phyloP scores from a whole-genome alignment of 2,888 invertebrate genomes.

The Ypsolopha scabrella region DNA sequence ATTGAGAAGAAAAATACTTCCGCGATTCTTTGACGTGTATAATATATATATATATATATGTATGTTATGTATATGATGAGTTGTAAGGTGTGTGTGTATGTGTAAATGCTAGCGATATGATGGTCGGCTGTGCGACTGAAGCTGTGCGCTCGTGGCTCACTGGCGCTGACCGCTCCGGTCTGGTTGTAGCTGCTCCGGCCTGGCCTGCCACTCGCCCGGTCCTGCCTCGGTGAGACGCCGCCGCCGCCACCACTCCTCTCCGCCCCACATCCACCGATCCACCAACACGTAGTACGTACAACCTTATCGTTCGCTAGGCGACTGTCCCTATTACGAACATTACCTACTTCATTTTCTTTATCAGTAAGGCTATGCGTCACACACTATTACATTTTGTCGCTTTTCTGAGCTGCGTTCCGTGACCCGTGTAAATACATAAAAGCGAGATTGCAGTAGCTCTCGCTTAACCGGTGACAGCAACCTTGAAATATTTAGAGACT shows the following conservation, averaged over 20 bases:
- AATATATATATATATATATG: too few species aligned
- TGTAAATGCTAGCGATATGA: neutral
- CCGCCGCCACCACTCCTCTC: constrained; percentile 30
- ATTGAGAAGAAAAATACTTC: neutral
- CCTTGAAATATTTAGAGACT: constrained; percentile 14
- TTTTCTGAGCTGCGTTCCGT: too few species aligned
- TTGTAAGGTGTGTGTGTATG: neutral
- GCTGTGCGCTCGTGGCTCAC: neutral
- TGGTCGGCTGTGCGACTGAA: neutral
- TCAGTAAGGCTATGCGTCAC: constrained; percentile 7
- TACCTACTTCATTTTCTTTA: neutral
- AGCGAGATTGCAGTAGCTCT: constrained; percentile 1
- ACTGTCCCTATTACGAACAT: neutral
- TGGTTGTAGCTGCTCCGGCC: constrained; percentile 54
- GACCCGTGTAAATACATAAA: too few species aligned
- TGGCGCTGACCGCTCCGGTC: constrained; percentile 27
- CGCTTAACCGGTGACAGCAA: constrained; percentile 12
- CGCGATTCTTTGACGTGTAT: neutral
- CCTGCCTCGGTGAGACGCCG: constrained; percentile 25
- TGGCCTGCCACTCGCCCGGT: constrained; percentile 54
- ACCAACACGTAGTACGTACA: constrained; percentile 4
- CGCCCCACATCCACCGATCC: constrained; percentile 15
- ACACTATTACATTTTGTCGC: too few species aligned
- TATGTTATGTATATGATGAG: too few species aligned
- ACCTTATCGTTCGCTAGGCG: neutral